A percentile compares a stretch with the other conserved stretches of the same genome.
phyloP scores from a whole-genome alignment of 1,140 invertebrate species.

The Charaxes varanes region DNA sequence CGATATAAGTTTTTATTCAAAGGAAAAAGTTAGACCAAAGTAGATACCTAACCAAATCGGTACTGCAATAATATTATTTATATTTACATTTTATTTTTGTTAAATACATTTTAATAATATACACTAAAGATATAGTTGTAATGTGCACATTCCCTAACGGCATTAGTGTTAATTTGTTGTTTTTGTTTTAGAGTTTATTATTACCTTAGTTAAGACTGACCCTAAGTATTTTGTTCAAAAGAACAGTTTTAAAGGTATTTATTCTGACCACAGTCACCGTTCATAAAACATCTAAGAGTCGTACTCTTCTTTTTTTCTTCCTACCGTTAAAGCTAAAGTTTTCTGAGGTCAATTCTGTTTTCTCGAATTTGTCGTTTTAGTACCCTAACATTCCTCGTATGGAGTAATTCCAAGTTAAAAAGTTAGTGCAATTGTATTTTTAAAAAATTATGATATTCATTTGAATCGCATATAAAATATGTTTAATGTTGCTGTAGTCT shows the following conservation, averaged over 20 bases:
- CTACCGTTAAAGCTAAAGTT: no score
- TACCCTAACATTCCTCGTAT: conserved; percentile 57
- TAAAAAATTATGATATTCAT: conserved; percentile 32
- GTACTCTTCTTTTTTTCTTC: no score
- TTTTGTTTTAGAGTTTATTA: conserved; percentile 66
- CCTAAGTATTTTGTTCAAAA: conserved; percentile 51
- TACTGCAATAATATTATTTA: conserved; percentile 67
- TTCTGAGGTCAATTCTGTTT: no score
- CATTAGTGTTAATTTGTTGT: conserved; percentile 64
- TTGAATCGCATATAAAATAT: conserved; percentile 12
- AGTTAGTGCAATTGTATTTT: conserved; percentile 67
- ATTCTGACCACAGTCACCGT: conserved; percentile 8
- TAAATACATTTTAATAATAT: conserved; percentile 60
- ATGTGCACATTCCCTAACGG: conserved; percentile 70
- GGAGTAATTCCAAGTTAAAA: conserved; percentile 66
- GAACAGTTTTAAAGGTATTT: conserved; percentile 18
- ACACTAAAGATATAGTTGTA: conserved; percentile 59
- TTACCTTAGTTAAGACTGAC: conserved; percentile 68
- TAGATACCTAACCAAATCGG: conserved; percentile 67
- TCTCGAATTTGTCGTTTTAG: conserved; percentile 67
- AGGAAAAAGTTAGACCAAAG: conserved; percentile 50
- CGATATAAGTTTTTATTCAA: conserved; percentile 25
- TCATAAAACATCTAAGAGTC: conserved; percentile 3
- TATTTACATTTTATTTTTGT: conserved; percentile 61
- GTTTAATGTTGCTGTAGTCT: conserved; percentile 10